Percentiles rank a stretch among this genome's conserved stretches.
Evolutionary conservation across 2,888 invertebrate species (phyloP).

Genomic region (Drosophila engyochracea): DNA sequence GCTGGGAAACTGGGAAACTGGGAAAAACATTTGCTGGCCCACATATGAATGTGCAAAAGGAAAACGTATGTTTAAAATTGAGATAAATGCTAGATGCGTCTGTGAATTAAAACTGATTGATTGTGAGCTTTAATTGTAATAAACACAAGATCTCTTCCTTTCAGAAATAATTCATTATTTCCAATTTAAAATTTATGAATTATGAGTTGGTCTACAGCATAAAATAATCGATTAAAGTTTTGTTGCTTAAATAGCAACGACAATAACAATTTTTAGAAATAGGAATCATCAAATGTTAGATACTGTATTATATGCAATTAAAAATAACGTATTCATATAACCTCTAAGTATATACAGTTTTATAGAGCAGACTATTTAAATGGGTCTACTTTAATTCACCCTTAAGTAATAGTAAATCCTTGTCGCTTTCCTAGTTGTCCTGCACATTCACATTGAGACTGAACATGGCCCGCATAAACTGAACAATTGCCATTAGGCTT

Average conservation of each 20-base stretch:
- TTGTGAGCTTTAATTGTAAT: slow-evolving; percentile 10
- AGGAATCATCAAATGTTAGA: not conserved
- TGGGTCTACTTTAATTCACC: not conserved
- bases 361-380: not conserved
- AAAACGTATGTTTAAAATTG: slow-evolving; percentile 3
- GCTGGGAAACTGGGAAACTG: slow-evolving; percentile 21
- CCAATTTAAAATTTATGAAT: not conserved
- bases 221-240: not conserved
- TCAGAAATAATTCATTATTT: not conserved
- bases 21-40: slow-evolving; percentile 18
- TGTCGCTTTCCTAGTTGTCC: slow-evolving; percentile 3
- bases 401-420: not conserved
- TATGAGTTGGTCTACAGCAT: not conserved
- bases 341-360: not conserved
- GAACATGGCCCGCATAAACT: slow-evolving; percentile 48
- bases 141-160: not conserved
- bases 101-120: slow-evolving; percentile 42
- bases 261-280: not conserved
- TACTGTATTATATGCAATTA: not conserved
- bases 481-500: slow-evolving; percentile 33
- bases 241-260: not conserved
- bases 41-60: slow-evolving; percentile 21
- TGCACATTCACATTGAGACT: slow-evolving; percentile 27
- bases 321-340: not conserved
- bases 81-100: slow-evolving; percentile 12